phyloP scores from a whole-genome alignment of 2,113 vertebrate species.

The Erythrolamprus reginae region DNA sequence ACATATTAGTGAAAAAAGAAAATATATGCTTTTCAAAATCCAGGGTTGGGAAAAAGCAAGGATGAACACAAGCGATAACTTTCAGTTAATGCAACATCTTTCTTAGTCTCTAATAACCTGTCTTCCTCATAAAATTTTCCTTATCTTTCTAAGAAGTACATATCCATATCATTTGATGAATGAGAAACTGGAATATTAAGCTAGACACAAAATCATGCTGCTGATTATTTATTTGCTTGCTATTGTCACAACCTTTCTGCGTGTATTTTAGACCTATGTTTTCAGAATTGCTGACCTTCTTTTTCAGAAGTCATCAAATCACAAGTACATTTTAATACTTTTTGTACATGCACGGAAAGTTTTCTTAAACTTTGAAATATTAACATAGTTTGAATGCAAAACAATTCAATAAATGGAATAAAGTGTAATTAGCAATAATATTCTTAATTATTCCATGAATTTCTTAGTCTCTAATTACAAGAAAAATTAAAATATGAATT shows the following conservation, averaged over 20 bases:
- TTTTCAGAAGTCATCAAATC: neutral
- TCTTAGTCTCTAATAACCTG: neutral
- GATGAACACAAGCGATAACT: neutral
- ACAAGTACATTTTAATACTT: neutral
- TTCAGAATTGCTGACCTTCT: neutral
- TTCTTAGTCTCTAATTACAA: conserved; percentile 6
- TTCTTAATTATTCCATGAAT: conserved; percentile 15
- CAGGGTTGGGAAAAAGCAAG: neutral
- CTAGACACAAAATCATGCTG: neutral
- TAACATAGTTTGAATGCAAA: neutral
- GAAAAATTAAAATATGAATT: conserved; percentile 27
- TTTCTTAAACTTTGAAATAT: conserved; percentile 52
- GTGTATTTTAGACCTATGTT: neutral
- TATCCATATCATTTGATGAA: neutral
- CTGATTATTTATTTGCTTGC: neutral
- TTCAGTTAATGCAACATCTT: neutral
- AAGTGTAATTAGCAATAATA: conserved; percentile 18
- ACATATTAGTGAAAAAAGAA: conserved; percentile 64
- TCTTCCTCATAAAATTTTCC: neutral
- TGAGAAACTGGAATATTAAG: neutral
- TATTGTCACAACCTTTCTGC: neutral
- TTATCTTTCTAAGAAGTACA: neutral
- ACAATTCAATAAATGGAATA: conserved; percentile 6
- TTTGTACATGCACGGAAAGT: conserved; percentile 53
- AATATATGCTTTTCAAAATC: conserved; percentile 20